Conservation (phyloP, 2,888 invertebrate genomes). For the Drosophila mimica region DNA sequence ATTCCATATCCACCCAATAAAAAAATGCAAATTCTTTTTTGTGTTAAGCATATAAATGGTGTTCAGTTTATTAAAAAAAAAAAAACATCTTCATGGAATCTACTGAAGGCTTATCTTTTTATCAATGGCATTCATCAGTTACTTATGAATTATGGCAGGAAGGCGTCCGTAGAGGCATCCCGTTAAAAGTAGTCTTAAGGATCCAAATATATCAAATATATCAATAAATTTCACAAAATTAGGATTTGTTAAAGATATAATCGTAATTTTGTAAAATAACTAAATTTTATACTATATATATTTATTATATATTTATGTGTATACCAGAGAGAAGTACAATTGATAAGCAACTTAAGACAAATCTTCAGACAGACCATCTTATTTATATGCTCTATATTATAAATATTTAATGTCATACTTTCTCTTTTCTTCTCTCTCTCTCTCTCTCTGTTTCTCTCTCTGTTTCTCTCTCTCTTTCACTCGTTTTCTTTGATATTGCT, state of each 20-base stretch:
- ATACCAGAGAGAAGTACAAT: conserved; percentile 21
- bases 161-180: conserved; percentile 15
- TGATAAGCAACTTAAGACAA: conserved; percentile 4
- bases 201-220: conserved; percentile 11
- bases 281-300: conserved; percentile 9
- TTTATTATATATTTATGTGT: conserved; percentile 8
- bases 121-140: conserved; percentile 23
- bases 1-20: neutral
- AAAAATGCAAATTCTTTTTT: neutral
- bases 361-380: conserved; percentile 9
- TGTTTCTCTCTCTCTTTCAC: neutral
- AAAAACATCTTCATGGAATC: conserved; percentile 35
- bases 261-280: conserved; percentile 20
- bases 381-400: neutral
- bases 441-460: neutral
- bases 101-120: conserved; percentile 25
- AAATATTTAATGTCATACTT: conserved; percentile 3
- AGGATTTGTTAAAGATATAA: conserved; percentile 1
- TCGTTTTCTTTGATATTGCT: conserved; percentile 4
- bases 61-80: conserved; percentile 50
- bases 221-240: conserved; percentile 25
- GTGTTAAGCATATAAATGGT: conserved; percentile 49
- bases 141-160: conserved; percentile 23
- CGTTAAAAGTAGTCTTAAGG: conserved; percentile 16
- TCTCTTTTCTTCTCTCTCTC: neutral